Evolutionary conservation across 2,797 vertebrate genomes (phyloP).

Genomic region (Chloroceryle amazona): DNA sequence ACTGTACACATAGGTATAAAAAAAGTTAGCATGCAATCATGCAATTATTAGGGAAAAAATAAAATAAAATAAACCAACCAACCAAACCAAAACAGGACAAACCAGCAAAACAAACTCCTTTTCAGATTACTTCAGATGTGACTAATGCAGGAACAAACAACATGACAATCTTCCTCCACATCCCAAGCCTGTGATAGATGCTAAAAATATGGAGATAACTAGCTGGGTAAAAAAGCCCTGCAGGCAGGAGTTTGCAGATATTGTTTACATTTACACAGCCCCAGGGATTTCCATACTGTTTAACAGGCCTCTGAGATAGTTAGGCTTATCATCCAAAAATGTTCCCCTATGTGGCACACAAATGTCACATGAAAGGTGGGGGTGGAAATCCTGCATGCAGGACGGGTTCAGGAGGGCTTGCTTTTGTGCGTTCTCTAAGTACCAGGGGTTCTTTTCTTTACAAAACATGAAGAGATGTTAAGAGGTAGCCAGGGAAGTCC

Average conservation of each 20-base stretch:
- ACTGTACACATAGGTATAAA: neutral
- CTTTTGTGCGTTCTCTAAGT: accelerated
- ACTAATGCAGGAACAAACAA: neutral
- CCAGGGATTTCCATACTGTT: neutral
- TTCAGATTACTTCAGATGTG: neutral
- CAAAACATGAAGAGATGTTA: neutral
- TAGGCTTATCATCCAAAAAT: neutral
- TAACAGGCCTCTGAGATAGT: neutral
- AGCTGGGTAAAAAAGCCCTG: neutral
- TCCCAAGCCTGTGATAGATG: neutral
- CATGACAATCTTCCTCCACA: neutral
- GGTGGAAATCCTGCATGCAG: neutral
- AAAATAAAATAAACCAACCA: neutral
- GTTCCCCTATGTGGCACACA: neutral
- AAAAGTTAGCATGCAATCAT: neutral
- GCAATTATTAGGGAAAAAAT: neutral
- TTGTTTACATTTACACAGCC: conserved; percentile 23
- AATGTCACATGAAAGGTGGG: neutral
- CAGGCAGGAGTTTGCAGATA: neutral
- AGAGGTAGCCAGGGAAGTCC: neutral
- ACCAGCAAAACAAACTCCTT: neutral
- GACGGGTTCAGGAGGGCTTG: neutral
- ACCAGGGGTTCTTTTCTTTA: neutral
- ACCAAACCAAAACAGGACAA: too few relatives aligned
- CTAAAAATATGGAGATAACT: neutral